Evolutionary conservation across 2,888 invertebrate species (phyloP), one percentile per base, ranked within the genome.

Genomic region (Plebejus argus): DNA sequence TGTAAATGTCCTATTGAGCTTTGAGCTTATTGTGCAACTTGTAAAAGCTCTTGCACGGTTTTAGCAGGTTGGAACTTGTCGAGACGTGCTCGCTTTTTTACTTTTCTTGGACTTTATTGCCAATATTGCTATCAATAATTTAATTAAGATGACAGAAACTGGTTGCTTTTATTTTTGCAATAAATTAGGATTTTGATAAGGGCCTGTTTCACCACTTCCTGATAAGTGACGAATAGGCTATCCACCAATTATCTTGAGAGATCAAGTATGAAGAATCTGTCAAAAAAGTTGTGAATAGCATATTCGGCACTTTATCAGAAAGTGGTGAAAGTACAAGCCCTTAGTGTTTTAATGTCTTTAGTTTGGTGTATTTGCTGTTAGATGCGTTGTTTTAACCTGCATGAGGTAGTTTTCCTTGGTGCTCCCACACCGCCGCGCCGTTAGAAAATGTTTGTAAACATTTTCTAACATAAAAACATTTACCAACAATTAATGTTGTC

Each of bases 41-140:
- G 15, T 28, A 45, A n/a, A 45, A 72, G 20, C 49, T 45, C 53
- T 35, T 15, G 39, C 79, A 79, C 81, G 82, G 84, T 83, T 79
- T 82, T 76, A 83, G 89, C 92, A 92, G 89, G 92, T 91, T 90
- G 85, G 8, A 83, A 90, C 91, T 83, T 88, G 92, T 88, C 82
- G 74, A 45, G 58, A 81, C 80, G 39, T 71, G 81, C 61, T 76
- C 70, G 78, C 76, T 76, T 39, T 81, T 82, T 81, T 79, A 58
- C 78, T 53, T 72, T 77, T 71, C 28, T 77, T 53, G 39, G 76
- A 33, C 39, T 76, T 77, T 74, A 72, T 28, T 74, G 74, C 28
- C 15, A 66, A 33, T 66, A 2, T n/a, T 35, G 45, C 35, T 20
- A 39, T 3, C 39, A 12, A 20, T 70, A 35, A 70, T 70, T n/a